Evolutionary conservation across 92 coral and sea anemone genomes (phyloP), one percentile per base, ranked within the genome.

Genomic region (Hydrozoanthus gracilis): DNA sequence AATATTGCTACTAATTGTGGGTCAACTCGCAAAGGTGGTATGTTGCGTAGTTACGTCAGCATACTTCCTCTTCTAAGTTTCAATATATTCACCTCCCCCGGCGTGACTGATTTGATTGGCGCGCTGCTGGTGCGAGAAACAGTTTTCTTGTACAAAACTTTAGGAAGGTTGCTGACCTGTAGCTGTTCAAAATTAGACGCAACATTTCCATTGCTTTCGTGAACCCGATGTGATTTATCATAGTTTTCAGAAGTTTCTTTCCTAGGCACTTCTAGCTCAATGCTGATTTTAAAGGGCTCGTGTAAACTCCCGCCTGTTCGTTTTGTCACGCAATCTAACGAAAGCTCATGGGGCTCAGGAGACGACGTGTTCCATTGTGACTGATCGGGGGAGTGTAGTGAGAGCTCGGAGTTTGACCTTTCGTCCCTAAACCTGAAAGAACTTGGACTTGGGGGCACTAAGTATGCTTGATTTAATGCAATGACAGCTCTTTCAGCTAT

Each of bases 11-110:
- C 39, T 27, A 27, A 27, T 27, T 27, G 39, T 27, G 39, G 39
- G 39, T 27, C 39, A 0, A 27, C 39, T 27, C 39, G 39, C 39
- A 27, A 27, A 27, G 39, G 39, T 27, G 39, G 39, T 27, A 27
- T 0, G 39, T 27, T 27, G 2, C 39, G 39, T 27, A 2, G 16
- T 76, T 12, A 80, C 12, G 11, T 80, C 5, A 16, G 49, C 7
- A 65, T 39, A 65, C 74, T 80, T 3, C 74, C 62, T 8, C 85
- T 80, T 65, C 85, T 49, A 11, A 51, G 14, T 2, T 11, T 80
- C 6, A 7, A 9, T 48, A 8, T 18, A 2, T n/a, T 65, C n/a
- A 16, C 69, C 8, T 8, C 47, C 18, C n/a, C 85, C 7, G 46
- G 54, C 11, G 47, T 67, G 18, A 9, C 73, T 4, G 5, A 16